phyloP scores from a whole-genome alignment of 2,888 invertebrate species.

The Perizoma affinitatum region DNA sequence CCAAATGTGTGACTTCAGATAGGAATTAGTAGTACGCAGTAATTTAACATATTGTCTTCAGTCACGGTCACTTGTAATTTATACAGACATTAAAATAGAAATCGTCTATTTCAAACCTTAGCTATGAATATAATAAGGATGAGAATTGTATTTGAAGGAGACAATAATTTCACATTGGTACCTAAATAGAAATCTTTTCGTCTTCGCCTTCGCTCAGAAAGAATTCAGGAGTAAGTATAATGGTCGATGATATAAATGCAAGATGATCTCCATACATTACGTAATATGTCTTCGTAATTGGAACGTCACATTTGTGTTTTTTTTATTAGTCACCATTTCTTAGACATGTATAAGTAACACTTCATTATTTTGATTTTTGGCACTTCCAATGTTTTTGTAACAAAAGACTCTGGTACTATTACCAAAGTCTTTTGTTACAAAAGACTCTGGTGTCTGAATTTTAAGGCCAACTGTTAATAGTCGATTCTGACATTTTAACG shows the following conservation, averaged over 20 bases:
- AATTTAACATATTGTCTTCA: constrained; percentile 53
- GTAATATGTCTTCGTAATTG: constrained; percentile 16
- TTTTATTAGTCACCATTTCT: background rate
- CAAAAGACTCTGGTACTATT: too few relatives aligned
- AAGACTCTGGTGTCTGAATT: too few relatives aligned
- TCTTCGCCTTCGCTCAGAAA: constrained; percentile 34
- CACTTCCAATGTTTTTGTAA: too few relatives aligned
- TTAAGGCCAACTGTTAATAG: too few relatives aligned
- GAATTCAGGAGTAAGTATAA: constrained; percentile 35
- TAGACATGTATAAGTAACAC: constrained; percentile 2
- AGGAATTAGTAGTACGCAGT: constrained; percentile 64
- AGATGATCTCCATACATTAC: constrained; percentile 14
- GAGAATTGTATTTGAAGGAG: constrained; percentile 9
- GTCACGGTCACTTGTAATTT: constrained; percentile 48
- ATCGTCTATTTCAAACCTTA: constrained; percentile 22
- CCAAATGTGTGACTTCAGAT: constrained; percentile 69
- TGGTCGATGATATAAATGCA: constrained; percentile 31
- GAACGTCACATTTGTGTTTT: constrained; percentile 21
- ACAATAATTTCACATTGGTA: constrained; percentile 29
- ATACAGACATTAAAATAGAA: constrained; percentile 23
- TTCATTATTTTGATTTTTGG: background rate
- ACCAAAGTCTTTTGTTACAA: too few relatives aligned
- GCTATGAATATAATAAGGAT: fast-evolving
- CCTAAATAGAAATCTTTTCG: constrained; percentile 39
- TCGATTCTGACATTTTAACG: too few relatives aligned